Evolutionary conservation across 2,797 vertebrate genomes (phyloP).

Genomic region (Notolabrus celidotus): DNA sequence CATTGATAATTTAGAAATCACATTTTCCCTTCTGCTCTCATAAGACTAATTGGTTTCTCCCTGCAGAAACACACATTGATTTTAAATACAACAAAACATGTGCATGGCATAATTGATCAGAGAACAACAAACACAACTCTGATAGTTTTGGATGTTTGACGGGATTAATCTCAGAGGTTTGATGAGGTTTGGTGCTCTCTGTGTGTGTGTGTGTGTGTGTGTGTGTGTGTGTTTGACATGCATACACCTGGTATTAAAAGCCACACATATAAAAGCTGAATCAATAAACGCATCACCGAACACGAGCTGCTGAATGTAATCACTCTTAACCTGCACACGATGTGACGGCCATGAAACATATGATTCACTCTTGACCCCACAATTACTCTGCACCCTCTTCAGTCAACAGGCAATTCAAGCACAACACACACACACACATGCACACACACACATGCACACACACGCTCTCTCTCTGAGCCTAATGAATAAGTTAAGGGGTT

Average conservation of each 20-base stretch:
- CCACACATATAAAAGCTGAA: background rate
- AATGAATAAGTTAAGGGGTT: slow-evolving; percentile 30
- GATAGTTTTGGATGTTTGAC: too few relatives aligned
- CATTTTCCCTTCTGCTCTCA: too few relatives aligned
- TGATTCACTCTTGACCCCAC: slow-evolving; percentile 20
- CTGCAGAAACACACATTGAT: too few relatives aligned
- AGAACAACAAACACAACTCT: too few relatives aligned
- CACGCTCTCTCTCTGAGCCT: background rate
- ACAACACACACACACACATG: slow-evolving; percentile 8
- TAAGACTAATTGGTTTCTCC: too few relatives aligned
- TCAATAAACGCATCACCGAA: background rate
- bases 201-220: background rate
- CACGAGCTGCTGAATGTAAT: slow-evolving; percentile 16
- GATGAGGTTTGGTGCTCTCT: too few relatives aligned
- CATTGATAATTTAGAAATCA: too few relatives aligned
- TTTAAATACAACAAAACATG: too few relatives aligned
- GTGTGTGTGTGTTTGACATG: background rate
- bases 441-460: slow-evolving; percentile 5
- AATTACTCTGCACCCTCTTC: slow-evolving; percentile 19
- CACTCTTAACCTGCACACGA: slow-evolving; percentile 14
- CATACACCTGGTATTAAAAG: too few relatives aligned
- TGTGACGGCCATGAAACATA: slow-evolving; percentile 12
- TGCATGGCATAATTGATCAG: too few relatives aligned
- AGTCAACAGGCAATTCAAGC: slow-evolving; percentile 18
- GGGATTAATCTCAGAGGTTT: too few relatives aligned